Percentiles rank a stretch among this genome's conserved stretches.
Conservation (phyloP, 2,113 vertebrate genomes). For the Numenius arquata region DNA sequence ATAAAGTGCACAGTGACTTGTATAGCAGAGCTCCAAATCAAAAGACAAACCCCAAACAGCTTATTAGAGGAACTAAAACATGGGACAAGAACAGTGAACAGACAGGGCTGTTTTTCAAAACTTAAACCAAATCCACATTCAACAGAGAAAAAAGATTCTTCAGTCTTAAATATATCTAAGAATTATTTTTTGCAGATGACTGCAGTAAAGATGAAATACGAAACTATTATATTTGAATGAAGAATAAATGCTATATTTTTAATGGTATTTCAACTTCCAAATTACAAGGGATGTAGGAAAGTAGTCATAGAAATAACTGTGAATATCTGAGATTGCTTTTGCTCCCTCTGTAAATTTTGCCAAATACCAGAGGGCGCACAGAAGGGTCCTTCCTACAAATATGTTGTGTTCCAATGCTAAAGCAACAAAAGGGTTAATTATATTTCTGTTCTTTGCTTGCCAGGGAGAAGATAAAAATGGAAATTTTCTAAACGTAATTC, state of each 20-base stretch:
- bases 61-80: neutral
- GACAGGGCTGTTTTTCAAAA: neutral
- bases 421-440: constrained; percentile 13
- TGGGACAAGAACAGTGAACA: neutral
- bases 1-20: neutral
- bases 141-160: neutral
- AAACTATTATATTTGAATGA: neutral
- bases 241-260: neutral
- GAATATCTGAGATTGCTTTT: neutral
- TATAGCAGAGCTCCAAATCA: neutral
- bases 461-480: constrained; percentile 38
- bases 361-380: neutral
- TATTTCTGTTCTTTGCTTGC: constrained; percentile 24
- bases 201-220: neutral
- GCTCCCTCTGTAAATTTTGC: neutral
- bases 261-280: neutral
- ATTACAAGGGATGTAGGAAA: neutral
- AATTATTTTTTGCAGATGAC: neutral
- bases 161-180: neutral
- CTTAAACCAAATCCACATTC: neutral
- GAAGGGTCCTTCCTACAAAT: neutral
- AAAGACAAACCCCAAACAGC: neutral
- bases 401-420: neutral
- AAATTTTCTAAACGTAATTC: constrained; percentile 49
- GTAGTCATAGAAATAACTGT: neutral